These are phyloP conservation scores for Lophius piscatorius DNA, from an alignment of 2,113 vertebrate genomes.

Conservation along the genomic window DNA sequence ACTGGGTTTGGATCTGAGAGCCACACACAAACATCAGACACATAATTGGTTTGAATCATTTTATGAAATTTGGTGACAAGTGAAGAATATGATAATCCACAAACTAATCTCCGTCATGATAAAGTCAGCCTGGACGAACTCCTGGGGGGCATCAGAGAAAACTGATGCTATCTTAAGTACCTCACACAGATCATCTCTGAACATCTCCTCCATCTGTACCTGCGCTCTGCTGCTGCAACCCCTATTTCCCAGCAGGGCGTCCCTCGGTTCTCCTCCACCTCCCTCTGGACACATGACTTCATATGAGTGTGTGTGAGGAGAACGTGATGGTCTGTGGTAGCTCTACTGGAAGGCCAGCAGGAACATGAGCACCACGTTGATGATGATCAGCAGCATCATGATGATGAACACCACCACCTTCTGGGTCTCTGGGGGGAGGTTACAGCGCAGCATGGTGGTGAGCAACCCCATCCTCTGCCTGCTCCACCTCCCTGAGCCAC, in stretches of 20 bases:
- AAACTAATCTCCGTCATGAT: background rate
- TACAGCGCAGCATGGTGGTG: slow-evolving; percentile 90
- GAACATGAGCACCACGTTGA: slow-evolving; percentile 97
- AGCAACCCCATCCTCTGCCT: slow-evolving; percentile 81
- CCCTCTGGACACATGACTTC: background rate
- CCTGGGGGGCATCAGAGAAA: no score
- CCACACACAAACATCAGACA: no score
- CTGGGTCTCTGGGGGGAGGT: slow-evolving; percentile 93
- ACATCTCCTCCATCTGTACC: slow-evolving; percentile 50
- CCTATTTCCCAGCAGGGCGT: slow-evolving; percentile 50
- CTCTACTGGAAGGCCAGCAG: slow-evolving; percentile 92
- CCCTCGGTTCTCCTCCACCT: slow-evolving; percentile 8
- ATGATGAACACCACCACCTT: slow-evolving; percentile 93
- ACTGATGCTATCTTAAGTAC: no score
- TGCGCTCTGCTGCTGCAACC: slow-evolving; percentile 55
- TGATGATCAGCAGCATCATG: slow-evolving; percentile 94
- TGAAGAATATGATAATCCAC: background rate
- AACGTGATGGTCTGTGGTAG: background rate
- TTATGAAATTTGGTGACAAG: background rate
- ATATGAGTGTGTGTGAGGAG: background rate
- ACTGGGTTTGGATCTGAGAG: no score
- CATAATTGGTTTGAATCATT: background rate
- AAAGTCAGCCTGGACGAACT: no score
- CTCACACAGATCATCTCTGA: no score
- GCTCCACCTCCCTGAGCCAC: slow-evolving; percentile 83